Conservation (phyloP, 2,888 invertebrate genomes). For the Andrena minutula region DNA sequence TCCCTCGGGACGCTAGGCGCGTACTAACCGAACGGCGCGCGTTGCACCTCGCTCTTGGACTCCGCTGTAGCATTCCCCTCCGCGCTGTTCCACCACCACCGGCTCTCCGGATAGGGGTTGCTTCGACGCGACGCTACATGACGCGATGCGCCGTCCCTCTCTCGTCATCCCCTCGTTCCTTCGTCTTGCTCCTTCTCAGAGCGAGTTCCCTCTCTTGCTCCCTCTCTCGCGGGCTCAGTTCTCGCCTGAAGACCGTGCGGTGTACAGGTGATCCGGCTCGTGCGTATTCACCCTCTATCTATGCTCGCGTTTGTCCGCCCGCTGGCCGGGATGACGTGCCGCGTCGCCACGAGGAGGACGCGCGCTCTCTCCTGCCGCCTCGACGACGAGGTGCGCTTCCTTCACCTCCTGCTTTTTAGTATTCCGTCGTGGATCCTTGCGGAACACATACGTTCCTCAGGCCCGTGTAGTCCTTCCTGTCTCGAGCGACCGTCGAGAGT, state of each 20-base stretch:
- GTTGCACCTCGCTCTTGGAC: conserved; percentile 55
- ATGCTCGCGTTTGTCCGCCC: conserved; percentile 53
- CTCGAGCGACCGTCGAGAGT: conserved; percentile 13
- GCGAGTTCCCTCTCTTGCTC: conserved; percentile 52
- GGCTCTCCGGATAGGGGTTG: conserved; percentile 62
- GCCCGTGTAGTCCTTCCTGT: background rate
- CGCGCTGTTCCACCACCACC: conserved; percentile 44
- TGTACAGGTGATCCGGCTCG: conserved; percentile 70
- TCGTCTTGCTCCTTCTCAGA: conserved; percentile 47
- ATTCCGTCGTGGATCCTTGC: conserved; percentile 10
- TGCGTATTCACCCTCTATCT: conserved; percentile 51
- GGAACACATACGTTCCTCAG: background rate
- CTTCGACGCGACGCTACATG: conserved; percentile 59
- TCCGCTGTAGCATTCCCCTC: conserved; percentile 45
- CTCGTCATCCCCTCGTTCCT: conserved; percentile 41
- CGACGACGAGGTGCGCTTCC: conserved; percentile 54
- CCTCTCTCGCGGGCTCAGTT: conserved; percentile 77
- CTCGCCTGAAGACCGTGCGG: conserved; percentile 80
- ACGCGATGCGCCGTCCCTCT: conserved; percentile 47
- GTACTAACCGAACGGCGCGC: conserved; percentile 71
- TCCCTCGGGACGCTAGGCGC: conserved; percentile 51
- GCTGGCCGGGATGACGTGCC: conserved; percentile 61
- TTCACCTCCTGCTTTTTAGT: background rate
- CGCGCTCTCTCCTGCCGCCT: conserved; percentile 52
- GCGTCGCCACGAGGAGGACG: conserved; percentile 66